Evolutionary conservation across 1,140 invertebrate species (phyloP).

Genomic region (Euwallacea similis): DNA sequence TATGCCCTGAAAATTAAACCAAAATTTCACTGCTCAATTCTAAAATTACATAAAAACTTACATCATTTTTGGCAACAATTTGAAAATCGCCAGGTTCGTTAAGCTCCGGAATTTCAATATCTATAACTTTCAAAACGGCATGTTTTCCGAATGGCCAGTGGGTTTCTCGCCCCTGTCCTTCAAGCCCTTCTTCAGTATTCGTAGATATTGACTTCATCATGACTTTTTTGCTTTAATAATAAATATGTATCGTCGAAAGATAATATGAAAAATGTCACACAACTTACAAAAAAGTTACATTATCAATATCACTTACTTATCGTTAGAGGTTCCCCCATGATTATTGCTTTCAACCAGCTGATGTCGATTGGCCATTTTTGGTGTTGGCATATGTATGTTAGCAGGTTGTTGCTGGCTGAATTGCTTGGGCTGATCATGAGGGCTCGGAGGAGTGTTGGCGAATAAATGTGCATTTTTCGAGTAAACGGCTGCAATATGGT

Average conservation of each 20-base stretch:
- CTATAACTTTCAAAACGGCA: constrained; percentile 44
- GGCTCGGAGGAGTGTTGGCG: constrained; percentile 41
- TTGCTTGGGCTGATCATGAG: constrained; percentile 49
- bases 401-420: constrained; percentile 50
- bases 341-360: constrained; percentile 27
- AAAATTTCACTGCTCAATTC: neutral
- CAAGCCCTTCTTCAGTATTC: constrained; percentile 22
- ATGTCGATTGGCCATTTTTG: constrained; percentile 42
- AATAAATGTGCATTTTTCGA: constrained; percentile 64
- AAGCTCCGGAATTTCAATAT: constrained; percentile 41
- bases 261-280: too few species aligned
- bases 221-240: constrained; percentile 9
- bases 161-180: constrained; percentile 18
- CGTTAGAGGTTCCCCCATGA: neutral
- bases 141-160: constrained; percentile 46
- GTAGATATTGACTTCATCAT: constrained; percentile 25
- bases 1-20: constrained; percentile 45
- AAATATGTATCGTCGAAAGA: too few species aligned
- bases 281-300: neutral
- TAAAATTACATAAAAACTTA: constrained; percentile 28
- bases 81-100: constrained; percentile 41
- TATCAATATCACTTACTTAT: constrained; percentile 9
- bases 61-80: constrained; percentile 43
- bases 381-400: constrained; percentile 49
- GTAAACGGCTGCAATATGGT: constrained; percentile 69